phyloP scores from a whole-genome alignment of 92 coral and sea anemone species.

The Palythoa caribaeorum region DNA sequence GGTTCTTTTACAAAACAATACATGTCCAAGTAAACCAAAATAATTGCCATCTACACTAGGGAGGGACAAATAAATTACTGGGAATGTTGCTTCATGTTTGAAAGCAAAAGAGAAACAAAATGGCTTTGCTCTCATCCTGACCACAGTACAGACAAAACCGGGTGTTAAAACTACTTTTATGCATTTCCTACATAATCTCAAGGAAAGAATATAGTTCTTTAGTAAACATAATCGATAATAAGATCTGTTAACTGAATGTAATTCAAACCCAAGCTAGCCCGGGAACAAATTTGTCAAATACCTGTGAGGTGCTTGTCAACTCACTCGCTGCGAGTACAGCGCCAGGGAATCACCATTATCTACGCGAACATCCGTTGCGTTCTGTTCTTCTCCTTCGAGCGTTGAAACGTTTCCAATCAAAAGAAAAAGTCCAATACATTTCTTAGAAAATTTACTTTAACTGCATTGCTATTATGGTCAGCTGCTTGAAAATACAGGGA shows the following conservation, averaged over 20 bases:
- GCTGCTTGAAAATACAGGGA: neutral
- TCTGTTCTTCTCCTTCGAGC: neutral
- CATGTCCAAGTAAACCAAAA: neutral
- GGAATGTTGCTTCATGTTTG: neutral
- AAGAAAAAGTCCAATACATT: neutral
- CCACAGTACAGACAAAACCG: constrained; percentile 1
- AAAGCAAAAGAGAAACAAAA: constrained; percentile 6
- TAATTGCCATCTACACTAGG: neutral
- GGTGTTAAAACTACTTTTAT: neutral
- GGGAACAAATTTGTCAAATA: neutral
- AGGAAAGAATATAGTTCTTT: neutral
- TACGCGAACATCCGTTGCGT: neutral
- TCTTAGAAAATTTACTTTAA: neutral
- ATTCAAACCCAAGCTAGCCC: neutral
- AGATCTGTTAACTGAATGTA: neutral
- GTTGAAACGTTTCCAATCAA: neutral
- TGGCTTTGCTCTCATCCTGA: constrained; percentile 9
- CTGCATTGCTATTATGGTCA: neutral
- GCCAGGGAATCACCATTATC: constrained; percentile 51
- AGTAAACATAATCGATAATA: neutral
- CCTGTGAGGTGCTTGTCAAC: constrained; percentile 23
- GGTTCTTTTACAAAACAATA: neutral
- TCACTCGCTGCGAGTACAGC: neutral
- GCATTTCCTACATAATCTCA: neutral
- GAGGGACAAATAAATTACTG: neutral